These are phyloP conservation scores for Pelobates fuscus DNA, from an alignment of 2,113 vertebrate genomes.

Conservation along the genomic window DNA sequence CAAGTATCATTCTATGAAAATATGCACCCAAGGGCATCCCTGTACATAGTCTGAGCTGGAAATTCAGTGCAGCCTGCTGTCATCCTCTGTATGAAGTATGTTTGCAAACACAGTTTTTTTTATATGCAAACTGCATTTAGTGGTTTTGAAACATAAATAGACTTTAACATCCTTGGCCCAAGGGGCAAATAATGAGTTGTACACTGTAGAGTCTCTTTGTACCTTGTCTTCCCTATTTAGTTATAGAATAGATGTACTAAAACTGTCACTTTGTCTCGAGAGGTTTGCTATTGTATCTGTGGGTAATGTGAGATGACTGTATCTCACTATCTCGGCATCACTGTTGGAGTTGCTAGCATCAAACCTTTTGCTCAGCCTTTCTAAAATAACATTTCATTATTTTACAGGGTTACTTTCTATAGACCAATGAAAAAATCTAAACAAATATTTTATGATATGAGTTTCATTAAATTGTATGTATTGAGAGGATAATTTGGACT, in stretches of 20 bases:
- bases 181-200: background rate
- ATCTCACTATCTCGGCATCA: background rate
- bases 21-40: background rate
- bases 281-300: constrained; percentile 46
- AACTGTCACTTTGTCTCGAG: constrained; percentile 54
- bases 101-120: background rate
- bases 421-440: too few relatives aligned
- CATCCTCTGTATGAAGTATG: background rate
- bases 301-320: constrained; percentile 39
- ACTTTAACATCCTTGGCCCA: background rate
- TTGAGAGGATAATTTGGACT: too few relatives aligned
- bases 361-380: background rate
- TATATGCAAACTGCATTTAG: background rate
- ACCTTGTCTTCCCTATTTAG: constrained; percentile 25
- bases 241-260: constrained; percentile 54
- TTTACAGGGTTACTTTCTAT: background rate
- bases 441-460: too few relatives aligned
- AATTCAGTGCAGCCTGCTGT: constrained; percentile 4
- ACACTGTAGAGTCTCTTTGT: constrained; percentile 6
- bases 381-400: background rate
- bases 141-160: constrained; percentile 1
- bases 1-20: background rate
- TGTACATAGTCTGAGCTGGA: too few relatives aligned
- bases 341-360: background rate
- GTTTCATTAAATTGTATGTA: too few relatives aligned